phyloP scores from a whole-genome alignment of 2,113 vertebrate genomes.

The Nycticorax nycticorax region DNA sequence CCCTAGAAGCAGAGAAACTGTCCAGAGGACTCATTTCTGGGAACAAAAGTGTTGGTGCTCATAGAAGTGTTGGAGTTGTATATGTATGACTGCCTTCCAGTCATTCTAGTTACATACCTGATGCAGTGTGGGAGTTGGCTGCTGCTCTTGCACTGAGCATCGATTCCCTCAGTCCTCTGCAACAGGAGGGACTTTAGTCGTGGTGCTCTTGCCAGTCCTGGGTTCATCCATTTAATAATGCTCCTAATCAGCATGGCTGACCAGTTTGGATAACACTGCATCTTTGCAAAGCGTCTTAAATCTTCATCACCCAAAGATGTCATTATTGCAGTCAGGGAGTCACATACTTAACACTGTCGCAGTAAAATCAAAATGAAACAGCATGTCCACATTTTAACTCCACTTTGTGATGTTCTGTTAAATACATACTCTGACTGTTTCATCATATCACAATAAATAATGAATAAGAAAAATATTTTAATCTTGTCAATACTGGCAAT shows the following conservation, averaged over 20 bases:
- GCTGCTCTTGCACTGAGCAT: not conserved
- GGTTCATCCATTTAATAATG: conserved; percentile 29
- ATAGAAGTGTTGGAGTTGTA: rapidly evolving
- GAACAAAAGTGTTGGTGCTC: rapidly evolving
- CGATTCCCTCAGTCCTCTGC: not conserved
- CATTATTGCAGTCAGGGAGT: conserved; percentile 44
- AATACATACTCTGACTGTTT: conserved; percentile 8
- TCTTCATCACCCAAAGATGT: conserved; percentile 66
- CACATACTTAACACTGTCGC: conserved; percentile 54
- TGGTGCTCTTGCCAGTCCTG: not conserved
- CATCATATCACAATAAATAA: conserved; percentile 40
- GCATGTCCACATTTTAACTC: conserved; percentile 29
- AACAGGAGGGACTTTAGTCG: not conserved
- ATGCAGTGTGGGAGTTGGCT: not conserved
- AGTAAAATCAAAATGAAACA: conserved; percentile 37
- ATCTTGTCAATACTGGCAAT: conserved; percentile 51
- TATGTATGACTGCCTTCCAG: not conserved
- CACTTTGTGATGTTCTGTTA: conserved; percentile 44
- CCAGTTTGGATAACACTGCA: conserved; percentile 46
- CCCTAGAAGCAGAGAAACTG: not conserved
- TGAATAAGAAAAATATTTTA: conserved; percentile 58
- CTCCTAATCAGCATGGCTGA: conserved; percentile 32
- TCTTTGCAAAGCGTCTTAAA: conserved; percentile 68
- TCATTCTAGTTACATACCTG: not conserved
- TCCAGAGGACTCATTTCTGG: not conserved